These are phyloP conservation scores for Dasypolia templi DNA, from an alignment of 2,888 invertebrate genomes.

Conservation along the genomic window DNA sequence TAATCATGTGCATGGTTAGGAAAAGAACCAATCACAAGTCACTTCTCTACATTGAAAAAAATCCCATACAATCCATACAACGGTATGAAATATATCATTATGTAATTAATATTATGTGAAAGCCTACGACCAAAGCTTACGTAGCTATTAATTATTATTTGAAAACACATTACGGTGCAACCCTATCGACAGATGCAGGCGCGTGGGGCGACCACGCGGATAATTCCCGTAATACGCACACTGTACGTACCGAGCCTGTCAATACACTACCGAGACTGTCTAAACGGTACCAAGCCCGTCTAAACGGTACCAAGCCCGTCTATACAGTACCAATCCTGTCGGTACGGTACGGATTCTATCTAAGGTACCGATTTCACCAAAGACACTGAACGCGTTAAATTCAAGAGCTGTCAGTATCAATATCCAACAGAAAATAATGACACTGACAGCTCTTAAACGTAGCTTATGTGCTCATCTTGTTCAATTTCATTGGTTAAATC, in stretches of 20 bases:
- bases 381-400: no score
- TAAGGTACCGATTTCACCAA: no score
- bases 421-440: no score
- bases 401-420: no score
- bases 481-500: no score
- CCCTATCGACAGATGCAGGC: conserved; percentile 64
- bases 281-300: not conserved
- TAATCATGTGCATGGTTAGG: not conserved
- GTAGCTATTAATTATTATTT: conserved; percentile 30
- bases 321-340: no score
- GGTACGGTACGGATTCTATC: no score
- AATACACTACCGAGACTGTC: not conserved
- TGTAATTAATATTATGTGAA: conserved; percentile 13
- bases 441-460: no score
- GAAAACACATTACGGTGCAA: conserved; percentile 36
- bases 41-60: not conserved
- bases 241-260: not conserved
- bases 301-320: not conserved
- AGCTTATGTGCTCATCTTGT: no score
- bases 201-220: conserved; percentile 58
- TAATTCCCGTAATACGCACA: conserved; percentile 66
- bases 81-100: not conserved
- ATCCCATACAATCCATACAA: not conserved
- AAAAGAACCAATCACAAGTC: not conserved
- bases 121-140: not conserved